Evolutionary conservation across 2,113 vertebrate species (phyloP).

Genomic region (Brachyistius frenatus): DNA sequence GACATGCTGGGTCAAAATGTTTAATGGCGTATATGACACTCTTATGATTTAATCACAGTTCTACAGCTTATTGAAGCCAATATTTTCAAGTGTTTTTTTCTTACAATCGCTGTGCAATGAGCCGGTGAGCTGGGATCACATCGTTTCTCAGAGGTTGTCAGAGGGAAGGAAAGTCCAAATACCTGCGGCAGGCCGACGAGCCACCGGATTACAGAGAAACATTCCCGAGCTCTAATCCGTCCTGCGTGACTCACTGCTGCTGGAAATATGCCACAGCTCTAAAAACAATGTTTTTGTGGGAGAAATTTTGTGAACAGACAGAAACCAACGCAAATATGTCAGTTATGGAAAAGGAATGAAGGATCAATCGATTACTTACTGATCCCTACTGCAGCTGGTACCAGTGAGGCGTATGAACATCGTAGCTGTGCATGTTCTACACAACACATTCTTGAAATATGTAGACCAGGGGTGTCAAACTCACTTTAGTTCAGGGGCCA

Average conservation of each 20-base stretch:
- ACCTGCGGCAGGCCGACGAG: slow-evolving; percentile 18
- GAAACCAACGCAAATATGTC: not conserved
- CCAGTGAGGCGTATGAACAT: no score
- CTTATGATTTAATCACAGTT: not conserved
- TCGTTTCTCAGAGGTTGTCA: slow-evolving; percentile 53
- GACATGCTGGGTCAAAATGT: no score
- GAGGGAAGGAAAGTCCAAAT: slow-evolving; percentile 34
- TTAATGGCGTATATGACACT: no score
- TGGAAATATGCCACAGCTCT: slow-evolving; percentile 53
- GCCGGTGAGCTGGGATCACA: not conserved
- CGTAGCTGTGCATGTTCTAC: no score
- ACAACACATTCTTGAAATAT: no score
- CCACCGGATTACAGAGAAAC: slow-evolving; percentile 71
- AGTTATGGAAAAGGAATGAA: not conserved
- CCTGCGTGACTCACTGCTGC: slow-evolving; percentile 75
- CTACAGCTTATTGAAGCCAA: not conserved
- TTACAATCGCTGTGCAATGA: slow-evolving; percentile 35
- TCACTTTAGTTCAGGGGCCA: no score
- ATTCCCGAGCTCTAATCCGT: slow-evolving; percentile 79
- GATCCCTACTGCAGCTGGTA: not conserved
- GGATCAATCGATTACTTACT: not conserved
- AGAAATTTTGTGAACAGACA: not conserved
- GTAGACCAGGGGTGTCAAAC: no score
- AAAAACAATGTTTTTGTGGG: slow-evolving; percentile 30
- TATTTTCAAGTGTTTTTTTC: slow-evolving; percentile 2